phyloP scores from a whole-genome alignment of 1,140 invertebrate genomes.

The Nomia melanderi region DNA sequence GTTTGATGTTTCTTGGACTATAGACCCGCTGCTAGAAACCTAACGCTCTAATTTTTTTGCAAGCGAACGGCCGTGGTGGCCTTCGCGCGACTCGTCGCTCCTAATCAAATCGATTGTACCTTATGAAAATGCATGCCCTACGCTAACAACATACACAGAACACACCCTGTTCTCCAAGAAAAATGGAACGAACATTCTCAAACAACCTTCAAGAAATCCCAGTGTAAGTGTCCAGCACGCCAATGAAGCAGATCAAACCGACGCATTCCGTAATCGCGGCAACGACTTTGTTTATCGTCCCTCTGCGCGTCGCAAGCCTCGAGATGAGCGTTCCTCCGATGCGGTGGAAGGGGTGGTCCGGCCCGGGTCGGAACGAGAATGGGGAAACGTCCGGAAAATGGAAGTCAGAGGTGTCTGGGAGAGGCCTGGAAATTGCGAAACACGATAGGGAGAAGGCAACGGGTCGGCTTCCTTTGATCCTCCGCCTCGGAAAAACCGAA shows the following conservation, averaged over 20 bases:
- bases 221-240: neutral
- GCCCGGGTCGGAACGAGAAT: conserved; percentile 31
- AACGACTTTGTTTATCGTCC: conserved; percentile 51
- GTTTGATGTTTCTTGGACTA: too few relatives aligned
- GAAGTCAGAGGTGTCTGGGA: conserved; percentile 58
- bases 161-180: too few relatives aligned
- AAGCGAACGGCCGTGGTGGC: too few relatives aligned
- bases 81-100: too few relatives aligned
- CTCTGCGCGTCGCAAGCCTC: neutral
- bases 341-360: conserved; percentile 21
- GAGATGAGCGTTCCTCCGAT: conserved; percentile 9
- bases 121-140: too few relatives aligned
- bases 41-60: too few relatives aligned
- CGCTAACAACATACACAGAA: too few relatives aligned
- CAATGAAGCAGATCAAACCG: conserved; percentile 4
- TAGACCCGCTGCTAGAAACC: too few relatives aligned
- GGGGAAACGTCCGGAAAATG: conserved; percentile 56
- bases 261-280: conserved; percentile 28
- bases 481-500: conserved; percentile 49
- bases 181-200: neutral
- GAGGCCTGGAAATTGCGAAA: conserved; percentile 62
- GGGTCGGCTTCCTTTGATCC: conserved; percentile 63
- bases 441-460: conserved; percentile 37
- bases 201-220: neutral
- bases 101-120: too few relatives aligned